phyloP scores from a whole-genome alignment of 2,888 invertebrate genomes.

The Ophion obscuratus region DNA sequence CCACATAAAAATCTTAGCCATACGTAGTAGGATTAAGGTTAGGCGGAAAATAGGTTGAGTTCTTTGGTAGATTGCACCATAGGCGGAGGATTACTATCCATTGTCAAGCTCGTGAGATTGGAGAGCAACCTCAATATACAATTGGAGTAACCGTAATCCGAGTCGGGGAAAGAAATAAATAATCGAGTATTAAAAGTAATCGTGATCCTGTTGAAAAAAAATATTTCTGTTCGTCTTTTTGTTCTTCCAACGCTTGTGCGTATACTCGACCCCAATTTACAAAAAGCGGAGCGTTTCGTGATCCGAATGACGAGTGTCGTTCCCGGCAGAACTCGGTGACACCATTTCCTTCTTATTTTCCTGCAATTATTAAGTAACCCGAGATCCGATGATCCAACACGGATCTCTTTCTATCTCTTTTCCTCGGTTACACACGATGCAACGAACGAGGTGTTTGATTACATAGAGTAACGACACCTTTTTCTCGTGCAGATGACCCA shows the following conservation, averaged over 20 bases:
- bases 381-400: conserved; percentile 56
- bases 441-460: conserved; percentile 61
- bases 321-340: conserved; percentile 36
- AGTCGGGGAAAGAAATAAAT: not conserved
- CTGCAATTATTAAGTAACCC: conserved; percentile 64
- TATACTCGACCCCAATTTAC: not conserved
- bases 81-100: too few relatives aligned
- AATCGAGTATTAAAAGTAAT: not conserved
- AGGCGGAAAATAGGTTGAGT: too few relatives aligned
- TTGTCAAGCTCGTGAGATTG: too few relatives aligned
- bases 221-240: not conserved
- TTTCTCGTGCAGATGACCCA: conserved; percentile 53
- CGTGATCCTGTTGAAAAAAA: not conserved
- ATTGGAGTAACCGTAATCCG: not conserved
- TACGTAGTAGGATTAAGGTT: too few relatives aligned
- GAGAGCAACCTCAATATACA: too few relatives aligned
- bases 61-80: too few relatives aligned
- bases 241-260: conserved; percentile 5
- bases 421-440: conserved; percentile 13
- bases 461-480: conserved; percentile 34
- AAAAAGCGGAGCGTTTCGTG: conserved; percentile 10
- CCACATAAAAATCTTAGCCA: too few relatives aligned
- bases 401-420: conserved; percentile 13
- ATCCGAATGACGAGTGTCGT: conserved; percentile 46
- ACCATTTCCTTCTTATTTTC: conserved; percentile 51